Conservation (phyloP, 2,888 invertebrate species). For the Neocrepidodera transversa region DNA sequence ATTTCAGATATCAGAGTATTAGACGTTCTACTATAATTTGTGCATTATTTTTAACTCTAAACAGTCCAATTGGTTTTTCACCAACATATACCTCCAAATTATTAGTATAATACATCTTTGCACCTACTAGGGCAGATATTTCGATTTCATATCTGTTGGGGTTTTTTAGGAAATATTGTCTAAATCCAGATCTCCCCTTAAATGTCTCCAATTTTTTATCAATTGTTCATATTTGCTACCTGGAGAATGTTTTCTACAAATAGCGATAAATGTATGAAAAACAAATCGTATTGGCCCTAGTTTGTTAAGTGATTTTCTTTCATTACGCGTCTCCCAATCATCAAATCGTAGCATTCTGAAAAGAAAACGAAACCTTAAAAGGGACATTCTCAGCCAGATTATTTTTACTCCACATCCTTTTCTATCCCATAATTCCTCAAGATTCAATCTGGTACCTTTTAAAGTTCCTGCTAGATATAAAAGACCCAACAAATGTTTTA, state of each 20-base stretch:
- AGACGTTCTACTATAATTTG: too few relatives aligned
- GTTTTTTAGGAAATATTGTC: too few relatives aligned
- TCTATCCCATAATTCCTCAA: conserved; percentile 4
- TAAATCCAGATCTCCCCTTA: neutral
- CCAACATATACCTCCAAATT: too few relatives aligned
- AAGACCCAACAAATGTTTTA: neutral
- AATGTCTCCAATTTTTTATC: neutral
- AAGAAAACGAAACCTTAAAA: neutral
- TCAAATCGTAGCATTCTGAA: too few relatives aligned
- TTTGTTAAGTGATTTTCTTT: neutral
- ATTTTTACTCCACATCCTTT: conserved; percentile 1
- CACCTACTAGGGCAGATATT: too few relatives aligned
- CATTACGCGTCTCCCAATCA: neutral
- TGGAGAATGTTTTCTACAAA: neutral
- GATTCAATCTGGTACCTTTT: conserved; percentile 3
- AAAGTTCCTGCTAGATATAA: neutral
- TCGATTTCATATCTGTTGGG: neutral
- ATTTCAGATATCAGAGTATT: too few relatives aligned
- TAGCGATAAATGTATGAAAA: neutral
- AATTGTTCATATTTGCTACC: neutral
- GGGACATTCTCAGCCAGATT: neutral
- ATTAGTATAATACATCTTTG: neutral
- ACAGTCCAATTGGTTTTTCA: neutral
- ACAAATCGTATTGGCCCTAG: neutral
- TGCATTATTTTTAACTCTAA: too few relatives aligned